A percentile compares a stretch with the other conserved stretches of the same genome.
phyloP scores from a whole-genome alignment of 1,140 invertebrate species.

The Pseudomyrmex pallidus region DNA sequence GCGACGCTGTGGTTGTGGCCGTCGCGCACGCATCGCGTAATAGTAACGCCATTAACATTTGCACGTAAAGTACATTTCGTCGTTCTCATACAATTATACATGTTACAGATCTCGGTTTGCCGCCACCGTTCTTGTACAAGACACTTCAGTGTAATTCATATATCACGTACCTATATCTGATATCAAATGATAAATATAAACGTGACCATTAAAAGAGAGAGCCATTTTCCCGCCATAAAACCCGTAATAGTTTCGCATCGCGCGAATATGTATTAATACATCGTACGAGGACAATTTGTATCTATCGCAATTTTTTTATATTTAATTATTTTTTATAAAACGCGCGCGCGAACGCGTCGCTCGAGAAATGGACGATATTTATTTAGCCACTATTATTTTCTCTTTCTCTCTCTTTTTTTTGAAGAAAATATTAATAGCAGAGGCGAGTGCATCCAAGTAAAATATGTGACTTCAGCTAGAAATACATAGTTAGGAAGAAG shows the following conservation, averaged over 20 bases:
- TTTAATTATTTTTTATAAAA: neutral
- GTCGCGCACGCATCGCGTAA: slow-evolving; percentile 31
- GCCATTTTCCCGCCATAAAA: no score
- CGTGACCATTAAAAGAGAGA: neutral
- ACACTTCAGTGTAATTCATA: slow-evolving; percentile 11
- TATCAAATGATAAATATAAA: neutral
- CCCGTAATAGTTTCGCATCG: no score
- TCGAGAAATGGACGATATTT: neutral
- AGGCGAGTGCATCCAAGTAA: neutral
- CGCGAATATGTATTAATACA: no score
- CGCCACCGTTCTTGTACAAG: neutral
- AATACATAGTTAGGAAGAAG: neutral
- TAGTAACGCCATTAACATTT: slow-evolving; percentile 54
- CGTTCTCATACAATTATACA: slow-evolving; percentile 39
- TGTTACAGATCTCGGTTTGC: slow-evolving; percentile 39
- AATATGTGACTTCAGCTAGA: neutral
- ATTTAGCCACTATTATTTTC: neutral
- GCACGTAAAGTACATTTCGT: slow-evolving; percentile 47
- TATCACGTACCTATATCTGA: slow-evolving; percentile 2
- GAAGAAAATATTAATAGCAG: neutral
- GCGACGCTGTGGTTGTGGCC: neutral
- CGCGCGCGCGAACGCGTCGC: no score
- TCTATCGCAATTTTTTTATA: neutral
- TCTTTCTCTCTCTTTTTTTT: neutral
- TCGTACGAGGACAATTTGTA: no score